phyloP scores from a whole-genome alignment of 2,113 vertebrate species.

The Pavo muticus region DNA sequence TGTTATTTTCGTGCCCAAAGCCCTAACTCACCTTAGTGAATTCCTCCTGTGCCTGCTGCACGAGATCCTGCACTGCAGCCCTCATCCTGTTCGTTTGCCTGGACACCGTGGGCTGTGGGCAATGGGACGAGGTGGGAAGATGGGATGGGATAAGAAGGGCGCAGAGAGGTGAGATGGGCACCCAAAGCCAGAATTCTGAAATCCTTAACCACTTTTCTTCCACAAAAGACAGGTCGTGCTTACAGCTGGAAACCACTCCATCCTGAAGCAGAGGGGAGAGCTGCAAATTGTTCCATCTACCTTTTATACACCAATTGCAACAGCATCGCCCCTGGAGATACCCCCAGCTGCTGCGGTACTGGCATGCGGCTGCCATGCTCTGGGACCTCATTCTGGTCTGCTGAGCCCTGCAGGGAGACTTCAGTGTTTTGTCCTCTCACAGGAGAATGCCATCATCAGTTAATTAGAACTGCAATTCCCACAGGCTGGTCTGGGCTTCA shows the following conservation, averaged over 20 bases:
- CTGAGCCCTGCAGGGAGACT: background rate
- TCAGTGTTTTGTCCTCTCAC: background rate
- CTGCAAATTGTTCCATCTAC: no score
- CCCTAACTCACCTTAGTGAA: background rate
- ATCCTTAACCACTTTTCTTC: background rate
- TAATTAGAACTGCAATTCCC: slow-evolving; percentile 48
- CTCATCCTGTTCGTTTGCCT: background rate
- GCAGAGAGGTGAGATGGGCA: background rate
- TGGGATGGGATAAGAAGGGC: background rate
- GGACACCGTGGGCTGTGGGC: no score
- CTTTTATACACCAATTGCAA: no score
- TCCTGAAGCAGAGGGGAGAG: no score
- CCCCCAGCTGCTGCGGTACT: no score
- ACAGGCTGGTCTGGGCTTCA: background rate
- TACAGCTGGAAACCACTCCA: no score
- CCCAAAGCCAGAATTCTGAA: no score
- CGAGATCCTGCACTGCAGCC: no score
- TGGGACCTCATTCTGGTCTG: background rate
- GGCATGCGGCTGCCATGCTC: no score
- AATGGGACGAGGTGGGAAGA: no score
- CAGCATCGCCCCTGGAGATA: no score
- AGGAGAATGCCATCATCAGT: background rate
- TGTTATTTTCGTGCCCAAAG: background rate
- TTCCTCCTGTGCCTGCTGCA: no score
- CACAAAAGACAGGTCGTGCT: background rate